phyloP scores from a whole-genome alignment of 2,888 invertebrate genomes.

The Callyntrura sp. region DNA sequence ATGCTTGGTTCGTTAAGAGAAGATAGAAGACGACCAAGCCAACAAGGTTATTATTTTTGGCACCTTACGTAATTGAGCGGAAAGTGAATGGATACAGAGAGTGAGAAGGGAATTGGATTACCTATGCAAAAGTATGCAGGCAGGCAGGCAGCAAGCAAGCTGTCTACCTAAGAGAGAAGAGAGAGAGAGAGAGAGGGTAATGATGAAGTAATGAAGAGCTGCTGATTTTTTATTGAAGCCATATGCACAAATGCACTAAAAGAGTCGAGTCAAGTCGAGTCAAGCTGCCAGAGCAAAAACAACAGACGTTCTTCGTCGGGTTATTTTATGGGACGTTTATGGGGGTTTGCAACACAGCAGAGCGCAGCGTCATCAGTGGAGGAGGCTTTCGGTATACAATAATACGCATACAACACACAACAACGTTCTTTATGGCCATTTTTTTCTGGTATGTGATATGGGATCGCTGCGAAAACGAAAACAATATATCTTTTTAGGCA shows the following conservation, averaged over 20 bases:
- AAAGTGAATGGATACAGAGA: conserved; percentile 52
- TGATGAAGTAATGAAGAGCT: no score
- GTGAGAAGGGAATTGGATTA: background rate
- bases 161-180: no score
- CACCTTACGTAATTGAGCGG: conserved; percentile 71
- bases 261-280: no score
- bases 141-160: background rate
- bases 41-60: conserved; percentile 70
- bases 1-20: background rate
- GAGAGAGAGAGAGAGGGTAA: no score
- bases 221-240: background rate
- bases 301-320: background rate
- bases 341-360: background rate
- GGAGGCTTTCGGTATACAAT: background rate
- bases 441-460: background rate
- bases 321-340: conserved; percentile 14
- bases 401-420: background rate
- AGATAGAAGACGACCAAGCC: conserved; percentile 17
- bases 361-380: background rate
- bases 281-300: no score
- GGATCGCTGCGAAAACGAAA: background rate
- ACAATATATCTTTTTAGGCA: background rate
- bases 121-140: background rate
- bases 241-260: background rate
- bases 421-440: background rate